Evolutionary conservation across 2,113 vertebrate genomes (phyloP).

Genomic region (Taurulus bubalis): DNA sequence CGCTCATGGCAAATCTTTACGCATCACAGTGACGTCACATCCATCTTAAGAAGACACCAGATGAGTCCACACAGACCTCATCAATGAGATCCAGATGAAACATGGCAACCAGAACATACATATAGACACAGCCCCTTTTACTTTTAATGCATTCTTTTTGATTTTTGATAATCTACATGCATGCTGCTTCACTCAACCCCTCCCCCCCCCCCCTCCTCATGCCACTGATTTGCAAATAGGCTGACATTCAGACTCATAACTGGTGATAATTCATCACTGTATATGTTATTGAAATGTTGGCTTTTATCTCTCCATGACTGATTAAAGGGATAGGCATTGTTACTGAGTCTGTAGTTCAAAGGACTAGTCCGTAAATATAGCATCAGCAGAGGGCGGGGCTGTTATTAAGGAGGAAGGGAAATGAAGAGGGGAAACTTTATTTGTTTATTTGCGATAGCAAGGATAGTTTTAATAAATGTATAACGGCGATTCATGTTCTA

Average conservation of each 20-base stretch:
- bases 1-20: not conserved
- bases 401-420: not conserved
- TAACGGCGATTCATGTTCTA: not conserved
- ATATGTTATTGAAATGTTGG: not conserved
- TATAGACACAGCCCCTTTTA: not conserved
- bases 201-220: not conserved
- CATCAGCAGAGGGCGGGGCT: not conserved
- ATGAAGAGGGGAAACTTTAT: not conserved
- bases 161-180: not conserved
- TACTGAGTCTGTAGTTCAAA: constrained; percentile 5
- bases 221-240: constrained; percentile 29
- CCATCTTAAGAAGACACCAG: no score
- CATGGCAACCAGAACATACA: not conserved
- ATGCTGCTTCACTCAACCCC: no score
- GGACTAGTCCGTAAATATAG: not conserved
- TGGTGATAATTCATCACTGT: constrained; percentile 28
- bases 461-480: not conserved
- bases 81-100: not conserved
- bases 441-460: not conserved
- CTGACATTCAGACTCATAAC: constrained; percentile 21
- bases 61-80: no score
- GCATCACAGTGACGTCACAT: not conserved
- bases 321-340: constrained; percentile 7
- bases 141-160: not conserved
- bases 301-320: constrained; percentile 16